Evolutionary conservation across 2,113 vertebrate genomes (phyloP), one percentile per base, ranked within the genome.

Genomic region (Rhineura floridana): DNA sequence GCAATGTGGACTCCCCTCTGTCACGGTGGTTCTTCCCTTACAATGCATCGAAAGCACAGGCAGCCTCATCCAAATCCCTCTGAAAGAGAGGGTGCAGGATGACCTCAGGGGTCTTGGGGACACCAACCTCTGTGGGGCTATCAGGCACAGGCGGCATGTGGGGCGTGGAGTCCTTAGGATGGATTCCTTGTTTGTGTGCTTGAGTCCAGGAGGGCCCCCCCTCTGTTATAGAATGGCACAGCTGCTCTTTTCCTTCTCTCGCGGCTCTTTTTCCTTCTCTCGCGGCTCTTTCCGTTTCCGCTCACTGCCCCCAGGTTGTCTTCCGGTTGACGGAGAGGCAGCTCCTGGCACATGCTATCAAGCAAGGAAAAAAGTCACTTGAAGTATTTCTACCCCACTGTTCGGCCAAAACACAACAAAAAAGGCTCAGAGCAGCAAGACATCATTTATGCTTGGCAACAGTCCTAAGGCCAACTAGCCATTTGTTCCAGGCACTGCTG

Each of bases 131-230:
- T 28, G 87, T 89, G 96, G 96, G 96, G 92, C 95, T 94, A 95
- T 96, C 97, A 99, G 99, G 98, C 99, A 99, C 98, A 98, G 98
- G 98, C 97, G 98, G 98, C 97, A 96, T 98, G 95, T 96, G 98
- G 78, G 95, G 95, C 94, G 96, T 90, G 95, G 96, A 96, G 97
- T 97, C 96, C 91, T 91, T 95, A 93, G 89, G 83, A 90, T 94
- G 89, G 83, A 90, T 94, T 94, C 95, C 94, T 93, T 90, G 92
- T 83, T 94, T 94, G 95, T 91, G 93, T 77, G 88, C 93, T 88
- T 93, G 93, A 86, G 94, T 96, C 96, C 95, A 90, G 93, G 89
- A 95, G 89, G 87, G 93, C 87, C 89, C 93, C 91, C n/a, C 79
- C 86, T 89, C 94, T 95, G 91, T 98, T 99, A 99, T 97, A 99